Evolutionary conservation across 2,113 vertebrate genomes (phyloP).

Genomic region (Podiceps cristatus): DNA sequence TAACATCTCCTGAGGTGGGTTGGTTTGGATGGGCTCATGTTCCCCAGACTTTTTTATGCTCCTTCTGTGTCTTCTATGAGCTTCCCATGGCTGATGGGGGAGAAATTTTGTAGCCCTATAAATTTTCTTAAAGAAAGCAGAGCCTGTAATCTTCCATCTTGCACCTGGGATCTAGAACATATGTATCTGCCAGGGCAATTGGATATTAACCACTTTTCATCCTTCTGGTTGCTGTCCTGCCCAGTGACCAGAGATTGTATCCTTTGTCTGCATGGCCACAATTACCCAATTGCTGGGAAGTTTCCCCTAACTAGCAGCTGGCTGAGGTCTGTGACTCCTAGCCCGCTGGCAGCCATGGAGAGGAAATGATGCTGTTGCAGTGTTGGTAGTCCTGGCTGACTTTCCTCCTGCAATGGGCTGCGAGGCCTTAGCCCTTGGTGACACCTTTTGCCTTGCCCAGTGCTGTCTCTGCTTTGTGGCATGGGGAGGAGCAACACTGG

Average conservation of each 20-base stretch:
- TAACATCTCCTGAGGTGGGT: neutral
- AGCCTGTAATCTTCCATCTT: neutral
- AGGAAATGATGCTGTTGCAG: neutral
- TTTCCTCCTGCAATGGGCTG: neutral
- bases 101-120: neutral
- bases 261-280: neutral
- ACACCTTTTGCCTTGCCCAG: neutral
- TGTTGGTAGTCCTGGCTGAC: neutral
- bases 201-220: neutral
- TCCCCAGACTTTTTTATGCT: neutral
- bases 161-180: neutral
- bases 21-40: neutral
- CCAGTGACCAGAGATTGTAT: neutral
- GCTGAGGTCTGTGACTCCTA: neutral
- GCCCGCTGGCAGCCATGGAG: neutral
- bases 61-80: neutral
- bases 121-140: neutral
- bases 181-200: neutral
- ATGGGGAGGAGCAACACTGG: fast-evolving
- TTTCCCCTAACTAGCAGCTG: neutral
- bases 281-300: neutral
- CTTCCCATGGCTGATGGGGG: neutral
- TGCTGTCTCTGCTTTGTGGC: neutral
- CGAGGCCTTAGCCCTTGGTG: neutral
- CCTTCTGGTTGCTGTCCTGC: neutral